Base-by-base conservation (phyloP, 2,113 vertebrate species). In the Mesitornis unicolor region DNA sequence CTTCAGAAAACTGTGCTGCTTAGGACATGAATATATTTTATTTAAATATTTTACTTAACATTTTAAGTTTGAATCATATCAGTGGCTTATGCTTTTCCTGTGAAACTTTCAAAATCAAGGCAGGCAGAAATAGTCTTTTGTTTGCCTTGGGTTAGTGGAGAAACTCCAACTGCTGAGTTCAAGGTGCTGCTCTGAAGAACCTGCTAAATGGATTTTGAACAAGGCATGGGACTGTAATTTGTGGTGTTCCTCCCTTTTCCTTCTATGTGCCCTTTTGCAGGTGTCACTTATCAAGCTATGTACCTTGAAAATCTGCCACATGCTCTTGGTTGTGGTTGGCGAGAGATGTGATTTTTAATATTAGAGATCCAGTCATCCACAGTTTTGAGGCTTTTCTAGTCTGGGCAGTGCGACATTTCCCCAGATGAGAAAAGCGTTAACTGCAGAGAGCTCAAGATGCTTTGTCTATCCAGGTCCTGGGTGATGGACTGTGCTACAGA, bases 321-420 rank as follows among this genome's bases (percentile, higher is more conserved):
- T 89, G 11, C 79, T 95, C 91, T 90, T 85, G 51, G 48, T 87
- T 83, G 40, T 61, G 50, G 53, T 89, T 96, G 74, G 40, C 84
- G n/a, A 94, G 91, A 93, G 92, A 73, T 71, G 35, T 85, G 54
- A 77, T 87, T 95, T 71, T 33, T 57, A 92, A 47, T 94, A 86
- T 74, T 53, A 28, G 35, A 93, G 59, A 94, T 79, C 20, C 38
- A 85, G 89, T 33, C 36, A 53, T 78, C 59, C 26, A 21, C 68
- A 69, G 9, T 60, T 47, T 50, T 68, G 28, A 68, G 56, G 18
- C 26, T 61, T 87, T 93, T 61, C 36, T 75, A 11, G 18, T 56
- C 16, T 22, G 10, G 33, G 20, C 29, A 61, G 29, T 18, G 28
- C 60, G 67, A 53, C 6, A 4, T 43, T 35, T 84, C 45, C 38